Evolutionary conservation across 2,113 vertebrate genomes (phyloP).

Genomic region (Nymphicus hollandicus): DNA sequence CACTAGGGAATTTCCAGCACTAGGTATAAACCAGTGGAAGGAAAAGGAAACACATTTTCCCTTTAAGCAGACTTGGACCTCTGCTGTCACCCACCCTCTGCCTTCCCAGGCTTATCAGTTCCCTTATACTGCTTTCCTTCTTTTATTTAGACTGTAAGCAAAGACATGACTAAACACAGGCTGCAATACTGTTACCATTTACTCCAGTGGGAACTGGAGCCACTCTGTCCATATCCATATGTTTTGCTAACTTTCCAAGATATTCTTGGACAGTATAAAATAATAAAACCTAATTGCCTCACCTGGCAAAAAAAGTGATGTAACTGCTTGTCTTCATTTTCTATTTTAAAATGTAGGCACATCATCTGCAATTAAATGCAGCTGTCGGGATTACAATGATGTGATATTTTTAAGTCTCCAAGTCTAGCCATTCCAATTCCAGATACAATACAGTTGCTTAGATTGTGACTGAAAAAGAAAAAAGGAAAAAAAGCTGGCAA

Average conservation of each 20-base stretch:
- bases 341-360: background rate
- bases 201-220: background rate
- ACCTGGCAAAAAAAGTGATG: slow-evolving; percentile 41
- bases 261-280: slow-evolving; percentile 7
- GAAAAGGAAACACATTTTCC: background rate
- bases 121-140: background rate
- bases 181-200: background rate
- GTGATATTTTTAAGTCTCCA: background rate
- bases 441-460: background rate
- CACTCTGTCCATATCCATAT: background rate
- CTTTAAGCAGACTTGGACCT: background rate
- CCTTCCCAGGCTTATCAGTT: background rate
- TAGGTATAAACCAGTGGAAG: background rate
- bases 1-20: background rate
- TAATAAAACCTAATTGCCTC: background rate
- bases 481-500: background rate
- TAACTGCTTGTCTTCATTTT: background rate
- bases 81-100: background rate
- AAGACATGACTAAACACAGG: background rate
- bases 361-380: slow-evolving; percentile 27
- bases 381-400: background rate
- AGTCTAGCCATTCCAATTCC: background rate
- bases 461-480: background rate
- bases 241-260: slow-evolving; percentile 23
- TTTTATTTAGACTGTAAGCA: background rate